phyloP scores from a whole-genome alignment of 2,113 vertebrate genomes.

The Laticauda colubrina region DNA sequence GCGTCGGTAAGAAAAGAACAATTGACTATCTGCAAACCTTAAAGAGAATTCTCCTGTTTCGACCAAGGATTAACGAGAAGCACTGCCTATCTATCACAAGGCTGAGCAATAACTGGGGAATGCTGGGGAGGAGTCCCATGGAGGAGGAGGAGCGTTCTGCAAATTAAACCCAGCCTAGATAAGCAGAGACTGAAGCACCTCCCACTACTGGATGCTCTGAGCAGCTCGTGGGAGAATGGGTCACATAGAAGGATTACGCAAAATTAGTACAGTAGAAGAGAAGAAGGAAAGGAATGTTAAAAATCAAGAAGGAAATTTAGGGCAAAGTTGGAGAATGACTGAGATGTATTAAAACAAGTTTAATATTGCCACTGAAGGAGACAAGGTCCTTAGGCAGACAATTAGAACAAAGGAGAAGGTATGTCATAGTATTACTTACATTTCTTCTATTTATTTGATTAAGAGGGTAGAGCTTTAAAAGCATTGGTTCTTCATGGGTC shows the following conservation, averaged over 20 bases:
- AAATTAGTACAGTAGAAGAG: neutral
- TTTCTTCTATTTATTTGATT: neutral
- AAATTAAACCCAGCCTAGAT: too few species aligned
- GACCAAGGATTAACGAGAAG: too few species aligned
- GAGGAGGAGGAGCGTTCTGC: too few species aligned
- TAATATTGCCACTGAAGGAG: neutral
- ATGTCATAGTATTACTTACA: neutral
- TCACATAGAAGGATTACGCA: neutral
- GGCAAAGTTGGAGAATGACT: neutral
- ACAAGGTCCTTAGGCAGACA: neutral
- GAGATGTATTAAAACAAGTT: neutral
- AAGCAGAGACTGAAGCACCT: too few species aligned
- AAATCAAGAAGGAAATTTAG: neutral
- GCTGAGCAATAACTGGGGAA: too few species aligned
- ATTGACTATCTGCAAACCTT: too few species aligned
- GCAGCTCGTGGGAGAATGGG: too few species aligned
- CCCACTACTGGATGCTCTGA: too few species aligned
- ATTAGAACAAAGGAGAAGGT: neutral
- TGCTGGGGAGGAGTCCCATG: too few species aligned
- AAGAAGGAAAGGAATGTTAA: neutral
- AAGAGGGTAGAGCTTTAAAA: neutral
- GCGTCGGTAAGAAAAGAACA: too few species aligned
- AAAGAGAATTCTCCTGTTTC: too few species aligned
- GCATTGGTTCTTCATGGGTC: neutral
- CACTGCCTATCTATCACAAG: too few species aligned